Conservation (phyloP, 2,113 vertebrate genomes). For the Motacilla tschutschensis region DNA sequence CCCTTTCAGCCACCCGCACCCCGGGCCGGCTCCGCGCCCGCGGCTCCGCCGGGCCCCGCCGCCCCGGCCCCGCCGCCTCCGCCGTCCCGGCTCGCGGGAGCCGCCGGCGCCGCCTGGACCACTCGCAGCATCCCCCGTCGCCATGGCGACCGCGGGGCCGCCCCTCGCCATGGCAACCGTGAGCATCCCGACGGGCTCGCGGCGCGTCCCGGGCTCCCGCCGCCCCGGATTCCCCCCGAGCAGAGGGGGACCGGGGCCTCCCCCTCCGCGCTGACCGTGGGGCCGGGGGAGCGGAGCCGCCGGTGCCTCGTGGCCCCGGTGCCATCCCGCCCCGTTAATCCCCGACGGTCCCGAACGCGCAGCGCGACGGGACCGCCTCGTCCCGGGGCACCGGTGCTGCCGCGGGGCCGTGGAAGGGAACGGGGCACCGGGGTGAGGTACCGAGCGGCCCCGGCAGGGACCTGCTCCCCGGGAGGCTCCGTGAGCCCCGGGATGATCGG, state of each 20-base stretch:
- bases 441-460: neutral
- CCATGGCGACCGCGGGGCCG: neutral
- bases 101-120: conserved; percentile 10
- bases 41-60: neutral
- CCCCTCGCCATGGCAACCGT: conserved; percentile 7
- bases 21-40: neutral
- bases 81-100: neutral
- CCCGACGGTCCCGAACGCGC: neutral
- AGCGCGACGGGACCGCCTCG: neutral
- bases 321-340: neutral
- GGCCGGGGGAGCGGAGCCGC: neutral
- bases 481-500: neutral
- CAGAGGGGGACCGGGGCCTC: neutral
- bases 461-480: neutral
- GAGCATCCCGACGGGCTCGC: neutral
- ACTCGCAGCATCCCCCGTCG: conserved; percentile 5
- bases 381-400: neutral
- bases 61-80: neutral
- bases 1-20: neutral
- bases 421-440: neutral
- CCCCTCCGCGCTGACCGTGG: neutral
- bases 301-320: neutral
- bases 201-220: neutral
- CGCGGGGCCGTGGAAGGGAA: neutral
- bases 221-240: too few species aligned